Evolutionary conservation across 2,888 invertebrate genomes (phyloP).

Genomic region (Dryocosmus kuriphilus): DNA sequence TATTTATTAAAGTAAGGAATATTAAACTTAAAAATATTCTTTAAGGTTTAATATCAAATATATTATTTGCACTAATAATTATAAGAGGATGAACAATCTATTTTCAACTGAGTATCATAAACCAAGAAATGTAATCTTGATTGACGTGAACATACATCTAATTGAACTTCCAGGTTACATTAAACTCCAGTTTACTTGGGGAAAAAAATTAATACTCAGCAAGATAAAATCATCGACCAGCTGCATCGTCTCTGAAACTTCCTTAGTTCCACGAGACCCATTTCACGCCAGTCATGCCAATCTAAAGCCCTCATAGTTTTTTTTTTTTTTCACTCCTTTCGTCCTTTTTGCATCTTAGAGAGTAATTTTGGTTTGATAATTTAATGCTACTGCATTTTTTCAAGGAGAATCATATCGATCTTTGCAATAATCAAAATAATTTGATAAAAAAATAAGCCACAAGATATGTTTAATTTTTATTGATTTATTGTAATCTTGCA

Average conservation of each 20-base stretch:
- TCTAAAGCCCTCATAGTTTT: constrained; percentile 3
- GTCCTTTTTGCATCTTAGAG: neutral
- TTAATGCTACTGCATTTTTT: neutral
- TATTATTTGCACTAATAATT: too few relatives aligned
- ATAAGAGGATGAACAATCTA: too few relatives aligned
- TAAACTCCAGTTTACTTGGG: neutral
- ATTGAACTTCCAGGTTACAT: constrained; percentile 5
- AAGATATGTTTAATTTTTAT: neutral
- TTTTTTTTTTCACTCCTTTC: neutral
- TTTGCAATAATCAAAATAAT: neutral
- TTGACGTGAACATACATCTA: neutral
- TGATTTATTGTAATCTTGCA: too few relatives aligned
- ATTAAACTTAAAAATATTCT: neutral
- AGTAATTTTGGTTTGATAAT: constrained; percentile 1
- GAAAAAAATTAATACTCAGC: constrained; percentile 24
- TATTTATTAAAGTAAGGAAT: neutral
- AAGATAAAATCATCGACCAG: constrained; percentile 35
- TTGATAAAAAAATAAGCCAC: neutral
- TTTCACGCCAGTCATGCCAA: constrained; percentile 33
- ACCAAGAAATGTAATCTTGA: too few relatives aligned
- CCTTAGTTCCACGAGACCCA: constrained; percentile 27
- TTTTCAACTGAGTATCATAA: too few relatives aligned
- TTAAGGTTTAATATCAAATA: neutral
- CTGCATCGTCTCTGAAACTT: constrained; percentile 18
- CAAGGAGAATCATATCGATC: neutral